These are phyloP conservation scores for Gymnothorax javanicus DNA, from an alignment of 2,797 vertebrate genomes.

Conservation along the genomic window DNA sequence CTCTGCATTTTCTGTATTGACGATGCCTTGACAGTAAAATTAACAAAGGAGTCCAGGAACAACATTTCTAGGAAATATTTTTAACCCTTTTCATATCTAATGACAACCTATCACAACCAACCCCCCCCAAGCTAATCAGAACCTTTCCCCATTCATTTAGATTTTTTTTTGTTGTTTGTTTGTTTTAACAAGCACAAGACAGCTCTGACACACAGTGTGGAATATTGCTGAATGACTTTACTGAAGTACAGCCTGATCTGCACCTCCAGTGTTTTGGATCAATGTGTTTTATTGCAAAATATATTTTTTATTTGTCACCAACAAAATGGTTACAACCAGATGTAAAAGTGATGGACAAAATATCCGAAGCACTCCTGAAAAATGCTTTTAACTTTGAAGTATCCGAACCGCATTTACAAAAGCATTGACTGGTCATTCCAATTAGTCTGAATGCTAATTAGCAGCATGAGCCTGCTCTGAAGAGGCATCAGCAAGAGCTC, in stretches of 20 bases:
- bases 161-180: background rate
- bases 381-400: too few species aligned
- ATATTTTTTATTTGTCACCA: background rate
- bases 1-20: background rate
- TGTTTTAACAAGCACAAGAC: too few species aligned
- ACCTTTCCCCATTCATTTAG: background rate
- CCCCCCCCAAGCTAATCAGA: background rate
- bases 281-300: background rate
- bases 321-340: background rate
- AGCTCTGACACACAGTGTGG: too few species aligned
- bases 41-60: background rate
- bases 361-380: too few species aligned
- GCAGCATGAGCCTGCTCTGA: too few species aligned
- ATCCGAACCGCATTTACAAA: too few species aligned
- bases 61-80: background rate
- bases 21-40: background rate
- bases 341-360: background rate
- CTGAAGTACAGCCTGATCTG: background rate
- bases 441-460: too few species aligned
- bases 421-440: too few species aligned
- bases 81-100: background rate
- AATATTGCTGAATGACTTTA: too few species aligned
- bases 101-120: too few species aligned
- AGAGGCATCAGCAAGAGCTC: too few species aligned
- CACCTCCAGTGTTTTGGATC: background rate